Base-by-base conservation (phyloP, 2,113 vertebrate species). In the Cichladusa arquata region DNA sequence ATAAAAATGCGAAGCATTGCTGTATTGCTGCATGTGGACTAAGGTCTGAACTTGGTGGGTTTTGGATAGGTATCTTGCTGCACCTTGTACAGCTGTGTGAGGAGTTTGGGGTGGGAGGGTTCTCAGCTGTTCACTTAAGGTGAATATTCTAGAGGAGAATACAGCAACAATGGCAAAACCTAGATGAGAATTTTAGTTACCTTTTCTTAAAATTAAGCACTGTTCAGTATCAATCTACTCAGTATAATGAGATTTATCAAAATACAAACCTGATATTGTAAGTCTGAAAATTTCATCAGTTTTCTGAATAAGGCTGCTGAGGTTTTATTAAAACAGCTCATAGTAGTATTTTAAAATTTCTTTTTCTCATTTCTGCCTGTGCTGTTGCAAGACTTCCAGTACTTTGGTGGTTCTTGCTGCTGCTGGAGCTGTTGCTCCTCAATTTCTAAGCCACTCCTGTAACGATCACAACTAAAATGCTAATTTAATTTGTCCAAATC, bases 321-420 rank as follows among this genome's bases (percentile, higher is more conserved):
- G 18, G 33, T 89, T 96, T 93, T 91, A 90, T 93, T 91, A 67
- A 86, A 93, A 38, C 45, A 92, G n/a, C 69, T 90, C 19, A 16
- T 62, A 62, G 50, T 56, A 88, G 34, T 61, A 84, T 57, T 93
- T 95, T 25, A 77, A 77, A 77, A 76, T 88, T 58, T 44, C 24
- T 61, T 85, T 92, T 88, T 79, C 71, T 78, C 67, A n/a, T 53
- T 73, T 82, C 81, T 90, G 80, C 28, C 36, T 69, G 50, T 93
- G 88, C 93, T 93, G 64, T 62, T 95, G 60, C 73, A 92, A 91
- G 92, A 94, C 81, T 86, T 92, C 11, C 58, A 65, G 18, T 4
- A 64, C 88, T 47, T 74, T 26, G 25, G 80, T 14, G 33, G 51
- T 86, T 95, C n/a, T 54, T 91, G 74, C 95, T 14, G 23, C 85